Conservation (phyloP, 2,113 vertebrate species). For the Chloropsis hardwickii region DNA sequence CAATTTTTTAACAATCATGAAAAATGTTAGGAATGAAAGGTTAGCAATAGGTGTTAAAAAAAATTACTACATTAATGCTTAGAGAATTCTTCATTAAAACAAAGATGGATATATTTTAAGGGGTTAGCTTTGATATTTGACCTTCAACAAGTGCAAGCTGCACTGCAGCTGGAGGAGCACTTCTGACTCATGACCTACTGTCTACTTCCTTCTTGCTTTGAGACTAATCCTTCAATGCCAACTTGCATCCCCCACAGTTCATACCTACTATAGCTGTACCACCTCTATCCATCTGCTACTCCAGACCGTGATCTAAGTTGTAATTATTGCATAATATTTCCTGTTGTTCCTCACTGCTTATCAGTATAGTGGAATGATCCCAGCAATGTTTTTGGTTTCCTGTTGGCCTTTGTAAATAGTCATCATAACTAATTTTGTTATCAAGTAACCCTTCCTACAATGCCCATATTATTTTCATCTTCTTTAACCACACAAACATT, state of each 20-base stretch:
- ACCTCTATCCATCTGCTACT: not conserved
- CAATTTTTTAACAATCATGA: not conserved
- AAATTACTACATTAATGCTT: not conserved
- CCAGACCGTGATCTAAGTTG: not conserved
- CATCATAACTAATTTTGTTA: not conserved
- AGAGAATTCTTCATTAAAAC: not conserved
- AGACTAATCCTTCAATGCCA: not conserved
- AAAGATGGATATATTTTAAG: not conserved
- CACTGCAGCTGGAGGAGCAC: not conserved
- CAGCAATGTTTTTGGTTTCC: not conserved
- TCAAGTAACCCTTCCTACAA: not conserved
- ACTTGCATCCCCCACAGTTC: not conserved
- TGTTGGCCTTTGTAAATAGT: not conserved
- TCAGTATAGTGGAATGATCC: not conserved
- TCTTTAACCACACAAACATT: not conserved
- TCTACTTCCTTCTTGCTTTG: slow-evolving; percentile 8
- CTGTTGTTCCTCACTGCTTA: not conserved
- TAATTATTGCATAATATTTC: not conserved
- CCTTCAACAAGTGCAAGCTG: slow-evolving; percentile 21
- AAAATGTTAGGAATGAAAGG: not conserved
- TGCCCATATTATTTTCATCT: not conserved
- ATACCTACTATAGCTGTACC: not conserved
- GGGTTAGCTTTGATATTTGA: slow-evolving; percentile 12
- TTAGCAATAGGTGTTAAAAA: not conserved
- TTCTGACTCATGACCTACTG: not conserved